These are phyloP conservation scores for Cephus spinipes DNA, from an alignment of 2,888 invertebrate species.

Conservation along the genomic window DNA sequence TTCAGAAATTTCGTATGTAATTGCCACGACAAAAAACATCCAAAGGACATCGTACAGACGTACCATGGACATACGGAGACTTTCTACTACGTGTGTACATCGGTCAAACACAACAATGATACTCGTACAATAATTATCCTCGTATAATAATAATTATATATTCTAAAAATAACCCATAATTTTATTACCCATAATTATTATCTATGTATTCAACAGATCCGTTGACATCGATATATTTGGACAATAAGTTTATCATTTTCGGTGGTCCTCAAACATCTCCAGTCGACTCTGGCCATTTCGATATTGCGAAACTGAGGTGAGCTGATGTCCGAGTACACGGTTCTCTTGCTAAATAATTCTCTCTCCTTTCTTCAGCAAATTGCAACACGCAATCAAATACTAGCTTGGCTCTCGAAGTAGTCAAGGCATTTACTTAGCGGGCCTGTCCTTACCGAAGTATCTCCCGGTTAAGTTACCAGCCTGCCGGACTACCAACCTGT, in stretches of 20 bases:
- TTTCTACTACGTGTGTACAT: too few species aligned
- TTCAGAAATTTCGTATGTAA: neutral
- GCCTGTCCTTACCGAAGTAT: slow-evolving; percentile 27
- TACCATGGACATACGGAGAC: too few species aligned
- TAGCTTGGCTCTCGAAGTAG: slow-evolving; percentile 14
- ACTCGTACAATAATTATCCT: too few species aligned
- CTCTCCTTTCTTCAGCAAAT: slow-evolving; percentile 18
- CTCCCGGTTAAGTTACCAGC: neutral
- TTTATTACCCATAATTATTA: neutral
- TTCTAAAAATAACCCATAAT: too few species aligned
- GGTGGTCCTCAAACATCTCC: neutral
- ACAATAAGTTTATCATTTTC: neutral
- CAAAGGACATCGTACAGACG: too few species aligned
- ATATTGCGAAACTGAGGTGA: slow-evolving; percentile 9
- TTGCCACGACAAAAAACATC: too few species aligned
- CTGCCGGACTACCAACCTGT: neutral
- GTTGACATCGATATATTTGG: neutral
- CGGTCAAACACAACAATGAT: too few species aligned
- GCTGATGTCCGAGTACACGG: slow-evolving; percentile 4
- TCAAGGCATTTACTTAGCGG: slow-evolving; percentile 31
- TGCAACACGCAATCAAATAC: slow-evolving; percentile 33
- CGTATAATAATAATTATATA: too few species aligned
- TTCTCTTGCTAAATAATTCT: slow-evolving; percentile 7
- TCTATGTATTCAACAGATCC: neutral
- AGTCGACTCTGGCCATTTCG: neutral